A percentile compares a stretch with the other conserved stretches of the same genome.
Conservation (phyloP, 2,797 vertebrate species). For the Parotocinclus haroldoi region DNA sequence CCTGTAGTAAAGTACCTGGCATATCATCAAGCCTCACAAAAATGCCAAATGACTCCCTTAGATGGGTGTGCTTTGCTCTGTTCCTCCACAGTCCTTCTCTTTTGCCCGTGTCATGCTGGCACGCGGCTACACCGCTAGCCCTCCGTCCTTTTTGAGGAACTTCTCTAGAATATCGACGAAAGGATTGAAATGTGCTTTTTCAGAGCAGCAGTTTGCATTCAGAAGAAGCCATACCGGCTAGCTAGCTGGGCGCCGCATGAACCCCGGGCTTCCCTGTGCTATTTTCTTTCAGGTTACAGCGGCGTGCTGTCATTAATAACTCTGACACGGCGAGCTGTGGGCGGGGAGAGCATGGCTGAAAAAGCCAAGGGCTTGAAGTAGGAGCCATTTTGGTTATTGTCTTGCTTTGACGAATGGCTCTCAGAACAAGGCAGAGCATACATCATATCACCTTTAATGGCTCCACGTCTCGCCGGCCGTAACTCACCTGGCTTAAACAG, state of each 20-base stretch:
- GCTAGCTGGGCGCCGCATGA: conserved; percentile 59
- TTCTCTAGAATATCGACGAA: neutral
- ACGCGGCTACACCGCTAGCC: neutral
- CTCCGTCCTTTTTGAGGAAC: neutral
- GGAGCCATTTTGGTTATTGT: conserved; percentile 98
- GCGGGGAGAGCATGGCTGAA: conserved; percentile 53
- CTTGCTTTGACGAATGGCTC: conserved; percentile 91
- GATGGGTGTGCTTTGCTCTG: conserved; percentile 17
- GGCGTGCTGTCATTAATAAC: conserved; percentile 89
- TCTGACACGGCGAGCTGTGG: conserved; percentile 58
- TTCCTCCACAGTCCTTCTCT: conserved; percentile 14
- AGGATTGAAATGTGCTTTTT: conserved; percentile 29
- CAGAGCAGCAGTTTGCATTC: conserved; percentile 20
- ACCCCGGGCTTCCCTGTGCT: conserved; percentile 82
- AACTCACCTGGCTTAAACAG: conserved; percentile 99
- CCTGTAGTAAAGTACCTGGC: conserved; percentile 28
- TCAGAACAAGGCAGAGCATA: conserved; percentile 98
- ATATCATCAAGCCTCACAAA: conserved; percentile 30
- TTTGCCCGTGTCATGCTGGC: conserved; percentile 3
- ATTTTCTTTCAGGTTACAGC: conserved; percentile 91
- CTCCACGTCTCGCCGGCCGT: conserved; percentile 96
- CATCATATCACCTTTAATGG: conserved; percentile 99
- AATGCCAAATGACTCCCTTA: conserved; percentile 53
- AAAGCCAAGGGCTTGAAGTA: conserved; percentile 46
- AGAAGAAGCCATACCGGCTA: conserved; percentile 30